Evolutionary conservation across 1,140 invertebrate genomes (phyloP).

Genomic region (Cyphomyrmex costatus): DNA sequence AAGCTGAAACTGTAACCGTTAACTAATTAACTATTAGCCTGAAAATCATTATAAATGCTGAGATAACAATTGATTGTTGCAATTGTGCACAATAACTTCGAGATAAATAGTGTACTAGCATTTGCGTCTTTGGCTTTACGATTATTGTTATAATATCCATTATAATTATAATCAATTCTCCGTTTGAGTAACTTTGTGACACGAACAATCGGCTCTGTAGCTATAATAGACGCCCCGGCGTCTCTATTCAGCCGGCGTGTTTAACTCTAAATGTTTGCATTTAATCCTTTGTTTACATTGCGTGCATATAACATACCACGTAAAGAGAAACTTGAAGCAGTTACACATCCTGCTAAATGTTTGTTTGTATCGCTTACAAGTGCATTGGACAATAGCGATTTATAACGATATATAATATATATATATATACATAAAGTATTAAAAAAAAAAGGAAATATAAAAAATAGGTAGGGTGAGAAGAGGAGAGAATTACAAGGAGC

Average conservation of each 20-base stretch:
- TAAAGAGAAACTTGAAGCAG: slow-evolving; percentile 31
- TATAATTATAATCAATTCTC: neutral
- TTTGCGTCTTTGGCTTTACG: neutral
- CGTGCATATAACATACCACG: neutral
- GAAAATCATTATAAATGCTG: neutral
- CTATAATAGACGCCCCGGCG: neutral
- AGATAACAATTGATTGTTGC: neutral
- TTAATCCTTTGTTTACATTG: slow-evolving; percentile 1
- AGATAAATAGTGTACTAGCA: neutral
- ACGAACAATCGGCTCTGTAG: slow-evolving; percentile 5
- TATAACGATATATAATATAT: too few relatives aligned
- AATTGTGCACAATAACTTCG: neutral
- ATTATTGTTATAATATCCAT: neutral
- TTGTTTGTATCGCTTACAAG: neutral
- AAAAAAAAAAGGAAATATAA: too few relatives aligned
- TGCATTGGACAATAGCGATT: neutral
- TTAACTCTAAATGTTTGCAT: slow-evolving; percentile 46
- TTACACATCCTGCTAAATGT: neutral
- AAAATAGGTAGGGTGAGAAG: too few relatives aligned
- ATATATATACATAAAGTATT: too few relatives aligned
- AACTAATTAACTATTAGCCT: neutral
- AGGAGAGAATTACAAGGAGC: too few relatives aligned
- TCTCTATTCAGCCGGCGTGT: slow-evolving; percentile 28
- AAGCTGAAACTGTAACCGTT: neutral
- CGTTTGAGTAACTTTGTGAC: neutral